Evolutionary conservation across 1,140 invertebrate species (phyloP), one percentile per base, ranked within the genome.

Genomic region (Pararge aegeria): DNA sequence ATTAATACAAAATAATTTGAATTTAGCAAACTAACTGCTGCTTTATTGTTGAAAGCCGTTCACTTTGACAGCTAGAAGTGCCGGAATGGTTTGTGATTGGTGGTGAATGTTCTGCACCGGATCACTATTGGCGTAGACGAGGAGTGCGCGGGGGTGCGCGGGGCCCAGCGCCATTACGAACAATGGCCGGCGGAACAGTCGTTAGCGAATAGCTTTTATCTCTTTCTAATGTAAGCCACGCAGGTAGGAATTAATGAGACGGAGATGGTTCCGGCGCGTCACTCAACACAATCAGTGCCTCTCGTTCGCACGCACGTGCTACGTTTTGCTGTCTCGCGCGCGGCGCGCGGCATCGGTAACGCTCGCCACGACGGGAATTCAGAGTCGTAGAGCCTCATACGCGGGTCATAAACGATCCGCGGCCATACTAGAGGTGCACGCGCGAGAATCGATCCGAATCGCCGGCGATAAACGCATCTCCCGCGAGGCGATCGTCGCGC

Each of bases 361-460:
- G 80, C 73, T 84, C 83, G 78, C 81, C 82, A 80, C 85, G 85
- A 82, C 85, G 85, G 84, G 83, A 87, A 84, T 84, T 82, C 80
- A 78, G 82, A 89, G 86, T 86, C 83, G 83, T 87, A 86, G 86
- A 89, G 86, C 82, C 86, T 89, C 86, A 89, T 89, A 89, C 86
- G 86, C 84, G 83, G 84, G 86, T 84, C 87, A 89, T 89, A 89
- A 89, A 87, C 84, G 86, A 89, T 89, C 83, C 87, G 87, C 86
- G 86, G 86, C 86, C 81, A 89, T 87, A 88, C 82, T 89, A 84
- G 83, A 87, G 85, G 83, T 87, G 87, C 87, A 90, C 87, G 86
- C 86, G 81, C 79, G 84, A 82, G 83, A 80, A 87, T 86, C 85
- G 83, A 87, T 87, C 84, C 83, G 78, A 83, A 83, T 83, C 79